A percentile compares a stretch with the other conserved stretches of the same genome.
Evolutionary conservation across 2,797 vertebrate species (phyloP).

Genomic region (Pygocentrus nattereri): DNA sequence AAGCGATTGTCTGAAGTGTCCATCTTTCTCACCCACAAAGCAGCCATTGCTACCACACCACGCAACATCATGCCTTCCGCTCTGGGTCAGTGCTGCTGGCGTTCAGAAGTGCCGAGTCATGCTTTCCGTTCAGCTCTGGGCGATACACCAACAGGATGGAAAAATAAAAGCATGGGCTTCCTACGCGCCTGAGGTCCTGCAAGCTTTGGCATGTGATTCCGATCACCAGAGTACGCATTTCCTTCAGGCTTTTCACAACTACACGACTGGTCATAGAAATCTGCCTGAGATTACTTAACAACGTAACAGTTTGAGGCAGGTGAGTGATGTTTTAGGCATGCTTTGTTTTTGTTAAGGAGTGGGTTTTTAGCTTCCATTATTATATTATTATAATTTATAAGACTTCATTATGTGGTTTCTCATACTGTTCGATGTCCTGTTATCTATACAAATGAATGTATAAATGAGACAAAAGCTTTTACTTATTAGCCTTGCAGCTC

Average conservation of each 20-base stretch:
- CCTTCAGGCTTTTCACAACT: slow-evolving; percentile 21
- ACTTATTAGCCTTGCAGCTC: background rate
- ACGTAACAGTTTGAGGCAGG: background rate
- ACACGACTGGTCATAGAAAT: background rate
- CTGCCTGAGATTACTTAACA: background rate
- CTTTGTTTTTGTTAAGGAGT: background rate
- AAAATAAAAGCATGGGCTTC: slow-evolving; percentile 73
- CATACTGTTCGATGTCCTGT: background rate
- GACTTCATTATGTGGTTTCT: background rate
- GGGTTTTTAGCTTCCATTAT: too few relatives aligned
- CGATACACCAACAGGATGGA: slow-evolving; percentile 77
- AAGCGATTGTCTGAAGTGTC: slow-evolving; percentile 1
- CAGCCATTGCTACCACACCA: background rate
- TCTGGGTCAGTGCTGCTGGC: slow-evolving; percentile 24
- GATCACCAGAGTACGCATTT: slow-evolving; percentile 45
- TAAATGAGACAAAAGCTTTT: background rate
- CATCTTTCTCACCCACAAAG: background rate
- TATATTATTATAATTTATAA: too few relatives aligned
- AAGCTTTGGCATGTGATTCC: slow-evolving; percentile 34
- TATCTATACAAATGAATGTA: background rate
- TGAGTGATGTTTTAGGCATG: background rate
- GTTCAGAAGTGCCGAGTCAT: slow-evolving; percentile 65
- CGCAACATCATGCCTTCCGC: slow-evolving; percentile 45
- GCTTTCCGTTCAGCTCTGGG: slow-evolving; percentile 72
- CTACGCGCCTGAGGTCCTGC: slow-evolving; percentile 66